Evolutionary conservation across 1,140 invertebrate genomes (phyloP).

Genomic region (Belonocnema kinseyi): DNA sequence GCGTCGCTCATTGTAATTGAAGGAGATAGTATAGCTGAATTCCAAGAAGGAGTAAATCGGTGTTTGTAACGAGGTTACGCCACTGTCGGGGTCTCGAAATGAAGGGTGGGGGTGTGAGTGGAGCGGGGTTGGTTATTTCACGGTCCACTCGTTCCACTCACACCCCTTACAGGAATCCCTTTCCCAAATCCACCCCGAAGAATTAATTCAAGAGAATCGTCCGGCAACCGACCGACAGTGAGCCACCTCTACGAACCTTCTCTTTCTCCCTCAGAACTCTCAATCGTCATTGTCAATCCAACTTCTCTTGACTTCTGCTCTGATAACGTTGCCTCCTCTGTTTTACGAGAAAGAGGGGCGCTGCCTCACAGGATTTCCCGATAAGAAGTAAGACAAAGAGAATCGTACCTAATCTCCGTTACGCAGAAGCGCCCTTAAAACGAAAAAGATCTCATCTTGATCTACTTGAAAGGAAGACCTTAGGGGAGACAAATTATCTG

Average conservation of each 20-base stretch:
- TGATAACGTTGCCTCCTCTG: constrained; percentile 56
- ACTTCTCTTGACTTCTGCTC: constrained; percentile 58
- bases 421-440: constrained; percentile 36
- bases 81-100: constrained; percentile 59
- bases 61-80: constrained; percentile 58
- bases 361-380: constrained; percentile 23
- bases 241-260: constrained; percentile 55
- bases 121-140: constrained; percentile 74
- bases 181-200: constrained; percentile 72
- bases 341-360: constrained; percentile 45
- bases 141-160: constrained; percentile 73
- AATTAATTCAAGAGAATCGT: constrained; percentile 76
- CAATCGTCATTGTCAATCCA: constrained; percentile 61
- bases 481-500: constrained; percentile 28
- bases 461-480: constrained; percentile 25
- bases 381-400: constrained; percentile 42
- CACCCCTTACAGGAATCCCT: constrained; percentile 62
- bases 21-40: constrained; percentile 21
- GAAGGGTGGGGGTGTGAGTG: constrained; percentile 60
- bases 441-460: constrained; percentile 47
- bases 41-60: constrained; percentile 28
- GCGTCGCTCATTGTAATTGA: background rate
- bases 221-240: constrained; percentile 67
- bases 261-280: constrained; percentile 52
- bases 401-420: constrained; percentile 48